Conservation (phyloP, 1,140 invertebrate species). For the Drosophila jambulina region DNA sequence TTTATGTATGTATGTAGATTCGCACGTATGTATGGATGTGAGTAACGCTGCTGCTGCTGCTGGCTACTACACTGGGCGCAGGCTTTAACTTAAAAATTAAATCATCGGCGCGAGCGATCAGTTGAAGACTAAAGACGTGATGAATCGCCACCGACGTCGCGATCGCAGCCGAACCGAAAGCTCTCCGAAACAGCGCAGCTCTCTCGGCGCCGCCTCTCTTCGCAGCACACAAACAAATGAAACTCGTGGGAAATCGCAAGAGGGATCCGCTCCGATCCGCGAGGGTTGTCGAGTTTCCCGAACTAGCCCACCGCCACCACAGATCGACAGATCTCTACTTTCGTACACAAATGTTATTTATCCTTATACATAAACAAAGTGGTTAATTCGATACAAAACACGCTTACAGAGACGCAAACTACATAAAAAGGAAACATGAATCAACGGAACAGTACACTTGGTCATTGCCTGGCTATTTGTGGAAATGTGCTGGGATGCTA, state of each 20-base stretch:
- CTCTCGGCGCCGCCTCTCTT: conserved; percentile 16
- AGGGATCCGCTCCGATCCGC: conserved; percentile 1
- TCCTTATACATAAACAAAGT: conserved; percentile 40
- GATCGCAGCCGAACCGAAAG: conserved; percentile 39
- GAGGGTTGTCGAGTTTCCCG: conserved; percentile 54
- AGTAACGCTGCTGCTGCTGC: conserved; percentile 54
- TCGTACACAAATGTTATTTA: conserved; percentile 44
- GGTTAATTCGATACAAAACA: conserved; percentile 36
- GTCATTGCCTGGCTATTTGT: conserved; percentile 5
- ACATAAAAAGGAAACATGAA: conserved; percentile 11
- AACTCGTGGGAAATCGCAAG: conserved; percentile 10
- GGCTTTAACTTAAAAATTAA: conserved; percentile 81
- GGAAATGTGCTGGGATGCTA: conserved; percentile 34
- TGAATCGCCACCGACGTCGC: conserved; percentile 59
- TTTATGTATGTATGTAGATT: conserved; percentile 46
- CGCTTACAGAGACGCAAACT: conserved; percentile 22
- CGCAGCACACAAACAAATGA: conserved; percentile 2
- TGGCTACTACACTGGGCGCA: conserved; percentile 49
- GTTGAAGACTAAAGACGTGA: conserved; percentile 78
- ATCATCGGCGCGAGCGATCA: conserved; percentile 82
- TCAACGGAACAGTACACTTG: conserved; percentile 15
- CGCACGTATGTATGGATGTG: conserved; percentile 64
- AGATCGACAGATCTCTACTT: conserved; percentile 2
- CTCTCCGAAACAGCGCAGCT: conserved; percentile 35
- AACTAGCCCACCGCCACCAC: conserved; percentile 2